A percentile compares a stretch with the other conserved stretches of the same genome.
phyloP scores from a whole-genome alignment of 2,888 invertebrate genomes.

The Andricus curvator region DNA sequence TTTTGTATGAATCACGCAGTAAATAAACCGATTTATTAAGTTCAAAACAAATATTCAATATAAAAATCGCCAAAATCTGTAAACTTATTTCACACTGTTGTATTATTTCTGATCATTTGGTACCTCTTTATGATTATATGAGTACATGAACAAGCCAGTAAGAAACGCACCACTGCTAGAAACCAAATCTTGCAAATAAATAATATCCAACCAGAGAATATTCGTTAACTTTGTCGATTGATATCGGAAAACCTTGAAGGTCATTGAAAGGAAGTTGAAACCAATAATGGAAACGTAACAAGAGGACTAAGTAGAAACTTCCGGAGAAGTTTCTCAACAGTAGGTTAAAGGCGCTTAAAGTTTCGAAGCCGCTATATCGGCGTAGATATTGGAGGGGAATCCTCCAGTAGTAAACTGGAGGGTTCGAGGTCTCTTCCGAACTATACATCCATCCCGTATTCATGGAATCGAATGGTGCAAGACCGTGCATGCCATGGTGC shows the following conservation, averaged over 20 bases:
- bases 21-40: too few relatives aligned
- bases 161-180: too few relatives aligned
- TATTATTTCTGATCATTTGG: too few relatives aligned
- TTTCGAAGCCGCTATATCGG: constrained; percentile 49
- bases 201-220: not conserved
- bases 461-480: constrained; percentile 64
- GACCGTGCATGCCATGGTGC: constrained; percentile 61
- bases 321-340: not conserved
- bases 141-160: too few relatives aligned
- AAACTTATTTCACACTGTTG: too few relatives aligned
- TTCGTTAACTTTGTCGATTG: not conserved
- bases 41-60: not conserved
- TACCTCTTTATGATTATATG: too few relatives aligned
- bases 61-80: not conserved
- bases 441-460: constrained; percentile 61
- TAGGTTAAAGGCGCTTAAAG: constrained; percentile 1
- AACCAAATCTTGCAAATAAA: not conserved
- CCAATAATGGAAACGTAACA: not conserved
- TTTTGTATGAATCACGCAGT: not conserved
- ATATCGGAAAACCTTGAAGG: not conserved
- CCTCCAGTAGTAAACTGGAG: not conserved
- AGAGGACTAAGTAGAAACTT: not conserved
- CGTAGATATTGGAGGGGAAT: constrained; percentile 23
- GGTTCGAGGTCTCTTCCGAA: constrained; percentile 57
- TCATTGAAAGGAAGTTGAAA: not conserved